Conservation (phyloP, 2,113 vertebrate genomes). For the Podiceps cristatus region DNA sequence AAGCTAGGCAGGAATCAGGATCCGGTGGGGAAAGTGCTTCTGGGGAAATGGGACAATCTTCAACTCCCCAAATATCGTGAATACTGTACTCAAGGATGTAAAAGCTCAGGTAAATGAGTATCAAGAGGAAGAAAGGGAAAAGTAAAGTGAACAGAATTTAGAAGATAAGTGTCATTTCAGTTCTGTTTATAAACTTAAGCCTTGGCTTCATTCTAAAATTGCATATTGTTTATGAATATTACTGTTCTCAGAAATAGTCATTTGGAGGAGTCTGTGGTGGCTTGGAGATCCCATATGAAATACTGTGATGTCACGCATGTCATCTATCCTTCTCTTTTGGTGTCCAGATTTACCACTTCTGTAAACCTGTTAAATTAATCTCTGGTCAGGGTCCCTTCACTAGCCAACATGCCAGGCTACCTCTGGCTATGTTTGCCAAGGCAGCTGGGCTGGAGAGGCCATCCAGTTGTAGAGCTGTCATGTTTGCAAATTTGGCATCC, state of each 20-base stretch:
- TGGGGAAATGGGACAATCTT: background rate
- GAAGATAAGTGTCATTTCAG: background rate
- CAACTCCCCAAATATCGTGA: background rate
- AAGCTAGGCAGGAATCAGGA: background rate
- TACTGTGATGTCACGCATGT: background rate
- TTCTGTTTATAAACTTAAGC: background rate
- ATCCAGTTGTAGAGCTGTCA: background rate
- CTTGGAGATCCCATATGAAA: background rate
- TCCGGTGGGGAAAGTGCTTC: background rate
- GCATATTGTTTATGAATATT: background rate
- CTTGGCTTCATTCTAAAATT: background rate
- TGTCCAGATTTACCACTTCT: background rate
- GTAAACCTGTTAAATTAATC: background rate
- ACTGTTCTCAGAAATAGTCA: background rate
- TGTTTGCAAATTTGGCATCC: background rate
- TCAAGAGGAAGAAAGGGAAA: background rate
- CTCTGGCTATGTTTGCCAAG: background rate
- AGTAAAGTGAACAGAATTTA: background rate
- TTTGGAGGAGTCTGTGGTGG: background rate
- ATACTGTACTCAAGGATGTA: background rate
- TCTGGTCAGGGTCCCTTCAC: background rate
- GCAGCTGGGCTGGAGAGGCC: background rate
- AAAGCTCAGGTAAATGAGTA: background rate
- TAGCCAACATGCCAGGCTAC: rapidly evolving
- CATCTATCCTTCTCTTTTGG: background rate